Conservation (phyloP, 2,113 vertebrate genomes). For the Pardalotus punctatus region DNA sequence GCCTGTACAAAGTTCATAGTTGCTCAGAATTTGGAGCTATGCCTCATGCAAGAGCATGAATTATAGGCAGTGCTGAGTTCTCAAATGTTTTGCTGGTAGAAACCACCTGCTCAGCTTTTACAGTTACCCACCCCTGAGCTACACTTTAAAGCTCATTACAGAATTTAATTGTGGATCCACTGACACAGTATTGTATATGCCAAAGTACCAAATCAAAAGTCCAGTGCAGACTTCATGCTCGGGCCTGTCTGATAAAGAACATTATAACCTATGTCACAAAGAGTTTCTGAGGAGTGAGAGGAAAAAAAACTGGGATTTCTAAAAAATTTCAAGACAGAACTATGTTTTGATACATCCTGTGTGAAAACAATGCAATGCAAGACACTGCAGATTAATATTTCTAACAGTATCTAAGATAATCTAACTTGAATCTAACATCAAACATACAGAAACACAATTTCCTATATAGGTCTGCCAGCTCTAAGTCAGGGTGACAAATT, state of each 20-base stretch:
- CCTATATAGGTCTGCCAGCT: neutral
- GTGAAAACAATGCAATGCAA: neutral
- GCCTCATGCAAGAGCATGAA: neutral
- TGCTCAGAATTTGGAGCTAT: neutral
- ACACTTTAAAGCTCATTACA: neutral
- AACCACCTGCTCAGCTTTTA: neutral
- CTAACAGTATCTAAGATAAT: neutral
- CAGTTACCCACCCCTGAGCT: neutral
- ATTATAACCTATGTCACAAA: neutral
- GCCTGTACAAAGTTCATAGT: neutral
- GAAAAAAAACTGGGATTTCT: neutral
- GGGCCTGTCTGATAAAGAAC: neutral
- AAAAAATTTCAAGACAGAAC: neutral
- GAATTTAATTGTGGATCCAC: neutral
- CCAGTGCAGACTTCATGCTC: neutral
- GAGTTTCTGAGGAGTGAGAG: neutral
- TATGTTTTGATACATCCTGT: neutral
- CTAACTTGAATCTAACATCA: neutral
- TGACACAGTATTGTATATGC: neutral
- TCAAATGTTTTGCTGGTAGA: neutral
- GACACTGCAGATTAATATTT: neutral
- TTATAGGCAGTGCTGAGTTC: neutral
- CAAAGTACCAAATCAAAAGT: neutral
- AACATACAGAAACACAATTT: neutral
- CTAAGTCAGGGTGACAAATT: neutral